Base-by-base conservation (phyloP, 2,888 invertebrate genomes). In the Nomada lathburiana region DNA sequence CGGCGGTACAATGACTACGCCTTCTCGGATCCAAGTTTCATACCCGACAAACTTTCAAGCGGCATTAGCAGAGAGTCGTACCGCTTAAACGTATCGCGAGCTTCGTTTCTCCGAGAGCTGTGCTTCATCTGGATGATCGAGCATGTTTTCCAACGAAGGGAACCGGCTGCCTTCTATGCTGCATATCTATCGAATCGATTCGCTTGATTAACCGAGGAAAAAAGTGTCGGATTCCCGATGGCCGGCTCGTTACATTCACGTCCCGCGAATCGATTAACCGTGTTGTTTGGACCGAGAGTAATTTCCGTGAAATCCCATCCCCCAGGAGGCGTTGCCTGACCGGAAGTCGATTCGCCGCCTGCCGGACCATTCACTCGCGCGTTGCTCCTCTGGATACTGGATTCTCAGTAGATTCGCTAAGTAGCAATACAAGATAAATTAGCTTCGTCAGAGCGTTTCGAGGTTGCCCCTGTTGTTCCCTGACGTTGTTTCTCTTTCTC, bases 381-480 rank as follows among this genome's bases (percentile, higher is more conserved):
- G 70, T 23, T 52, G 59, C 47, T 68, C 52, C 75, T 59, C 73
- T 72, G 63, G 65, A 82, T 83, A 82, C 76, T 59, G 82, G 80
- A 84, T 83, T 89, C 88, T 80, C 80, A 55, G 76, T 83, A 83
- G 86, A 75, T 85, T 83, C 65, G 74, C 82, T 83, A 82, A 85
- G 87, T 83, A 88, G 81, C 83, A 85, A 88, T 88, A 88, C 83
- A 78, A 83, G 88, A 88, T 89, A 88, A 86, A 89, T 89, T 89
- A 89, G 80, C 84, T 77, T 76, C 80, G 89, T 89, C 88, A 80
- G 85, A 83, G 80, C 64, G 47, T 52, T 10, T 71, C 62, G 57
- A 73, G 78, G 74, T 77, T 76, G 80, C 80, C 71, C 63, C 69
- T 63, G 77, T 71, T 74, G 70, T 77, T 86, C 76, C 65, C 80